Conservation (phyloP, 2,797 vertebrate species). For the Tapera naevia region DNA sequence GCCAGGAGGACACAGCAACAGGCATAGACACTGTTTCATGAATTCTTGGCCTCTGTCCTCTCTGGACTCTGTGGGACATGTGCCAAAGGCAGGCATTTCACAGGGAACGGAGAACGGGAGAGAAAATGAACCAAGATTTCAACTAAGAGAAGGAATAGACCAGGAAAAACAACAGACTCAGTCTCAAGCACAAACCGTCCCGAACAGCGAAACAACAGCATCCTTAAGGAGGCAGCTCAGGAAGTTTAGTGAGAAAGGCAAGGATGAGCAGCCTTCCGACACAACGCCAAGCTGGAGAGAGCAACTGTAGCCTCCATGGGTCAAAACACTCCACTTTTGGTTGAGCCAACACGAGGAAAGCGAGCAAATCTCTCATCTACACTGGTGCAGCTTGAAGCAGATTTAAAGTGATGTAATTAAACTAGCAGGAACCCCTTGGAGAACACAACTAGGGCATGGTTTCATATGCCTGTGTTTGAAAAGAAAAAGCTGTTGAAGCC, state of each 20-base stretch:
- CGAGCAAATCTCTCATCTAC: background rate
- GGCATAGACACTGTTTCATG: background rate
- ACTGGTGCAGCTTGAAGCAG: background rate
- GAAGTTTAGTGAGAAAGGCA: background rate
- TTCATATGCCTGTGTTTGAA: background rate
- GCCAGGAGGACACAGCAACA: constrained; percentile 14
- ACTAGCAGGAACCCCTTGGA: constrained; percentile 30
- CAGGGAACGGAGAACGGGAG: background rate
- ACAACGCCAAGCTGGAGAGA: background rate
- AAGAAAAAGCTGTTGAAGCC: background rate
- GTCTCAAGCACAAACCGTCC: background rate
- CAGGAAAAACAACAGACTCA: background rate
- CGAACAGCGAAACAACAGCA: background rate
- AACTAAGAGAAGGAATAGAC: background rate
- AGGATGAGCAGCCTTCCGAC: background rate
- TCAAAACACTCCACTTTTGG: background rate
- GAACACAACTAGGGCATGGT: constrained; percentile 39
- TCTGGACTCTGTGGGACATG: background rate
- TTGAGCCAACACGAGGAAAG: background rate
- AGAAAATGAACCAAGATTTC: background rate
- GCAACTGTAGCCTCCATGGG: background rate
- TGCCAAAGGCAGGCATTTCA: constrained; percentile 48
- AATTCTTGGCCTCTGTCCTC: constrained; percentile 33
- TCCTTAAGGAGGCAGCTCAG: background rate
- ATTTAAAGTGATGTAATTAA: constrained; percentile 35